Percentiles rank a stretch among this genome's conserved stretches.
These are phyloP conservation scores for Florisuga fusca DNA, from an alignment of 2,797 vertebrate genomes.

Conservation along the genomic window DNA sequence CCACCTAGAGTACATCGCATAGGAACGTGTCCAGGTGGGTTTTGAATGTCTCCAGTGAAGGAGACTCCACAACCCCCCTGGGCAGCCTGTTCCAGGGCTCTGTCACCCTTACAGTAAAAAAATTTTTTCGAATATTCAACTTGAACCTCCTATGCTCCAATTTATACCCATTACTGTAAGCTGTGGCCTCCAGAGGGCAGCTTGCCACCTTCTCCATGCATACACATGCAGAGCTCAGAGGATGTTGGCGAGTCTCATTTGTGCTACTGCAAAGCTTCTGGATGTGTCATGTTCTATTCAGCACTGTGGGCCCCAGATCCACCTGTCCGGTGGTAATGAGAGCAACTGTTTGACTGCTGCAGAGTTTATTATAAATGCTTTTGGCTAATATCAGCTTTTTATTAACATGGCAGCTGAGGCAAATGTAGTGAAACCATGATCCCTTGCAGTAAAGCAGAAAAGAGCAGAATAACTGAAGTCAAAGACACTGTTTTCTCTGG, in stretches of 20 bases:
- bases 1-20: no score
- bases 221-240: neutral
- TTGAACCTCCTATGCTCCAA: no score
- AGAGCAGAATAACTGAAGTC: neutral
- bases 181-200: neutral
- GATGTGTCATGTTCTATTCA: neutral
- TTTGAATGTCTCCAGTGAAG: no score
- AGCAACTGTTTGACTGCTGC: neutral
- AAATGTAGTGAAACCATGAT: neutral
- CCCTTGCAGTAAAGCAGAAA: neutral
- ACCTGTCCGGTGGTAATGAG: neutral
- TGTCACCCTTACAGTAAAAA: no score
- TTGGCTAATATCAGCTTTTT: neutral
- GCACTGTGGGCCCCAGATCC: neutral
- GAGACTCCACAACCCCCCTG: no score
- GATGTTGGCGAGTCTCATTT: neutral
- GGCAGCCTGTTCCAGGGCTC: no score
- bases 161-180: no score
- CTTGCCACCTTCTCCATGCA: neutral
- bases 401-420: neutral
- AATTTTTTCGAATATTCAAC: no score
- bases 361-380: neutral
- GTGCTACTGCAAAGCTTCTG: neutral
- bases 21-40: no score
- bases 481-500: conserved; percentile 11